phyloP scores from a whole-genome alignment of 2,888 invertebrate genomes.

The Oscheius sp. region DNA sequence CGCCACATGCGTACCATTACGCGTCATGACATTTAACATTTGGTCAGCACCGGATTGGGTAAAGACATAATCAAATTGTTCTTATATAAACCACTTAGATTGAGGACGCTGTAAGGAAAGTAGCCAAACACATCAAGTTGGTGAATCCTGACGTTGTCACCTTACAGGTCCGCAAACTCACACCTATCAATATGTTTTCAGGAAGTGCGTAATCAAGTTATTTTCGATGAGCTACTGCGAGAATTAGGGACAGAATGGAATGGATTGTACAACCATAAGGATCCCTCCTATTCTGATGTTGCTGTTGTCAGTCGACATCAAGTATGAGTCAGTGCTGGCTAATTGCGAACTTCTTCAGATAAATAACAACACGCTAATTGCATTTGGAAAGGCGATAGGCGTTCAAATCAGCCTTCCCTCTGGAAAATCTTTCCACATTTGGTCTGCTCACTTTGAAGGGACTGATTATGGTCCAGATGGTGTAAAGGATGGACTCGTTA shows the following conservation, averaged over 20 bases:
- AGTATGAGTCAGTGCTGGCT: conserved; percentile 43
- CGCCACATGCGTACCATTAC: conserved; percentile 15
- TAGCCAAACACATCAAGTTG: conserved; percentile 62
- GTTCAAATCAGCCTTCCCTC: conserved; percentile 18
- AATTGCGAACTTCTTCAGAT: conserved; percentile 28
- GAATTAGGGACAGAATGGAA: conserved; percentile 23
- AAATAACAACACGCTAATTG: conserved; percentile 6
- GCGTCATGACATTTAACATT: conserved; percentile 68
- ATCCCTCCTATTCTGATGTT: conserved; percentile 54
- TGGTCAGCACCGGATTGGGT: conserved; percentile 59
- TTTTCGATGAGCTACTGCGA: neutral
- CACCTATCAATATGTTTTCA: conserved; percentile 16
- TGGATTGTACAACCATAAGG: neutral
- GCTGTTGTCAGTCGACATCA: conserved; percentile 59
- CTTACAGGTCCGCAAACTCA: conserved; percentile 50
- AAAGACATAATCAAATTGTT: neutral
- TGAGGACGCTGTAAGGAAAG: conserved; percentile 59
- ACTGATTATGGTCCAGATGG: conserved; percentile 67
- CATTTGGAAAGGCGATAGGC: conserved; percentile 26
- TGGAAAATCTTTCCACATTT: conserved; percentile 45
- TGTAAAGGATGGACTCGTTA: conserved; percentile 64
- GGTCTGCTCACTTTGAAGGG: conserved; percentile 65
- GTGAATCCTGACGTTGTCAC: conserved; percentile 65
- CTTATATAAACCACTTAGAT: conserved; percentile 5
- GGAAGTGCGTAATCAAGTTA: conserved; percentile 25